A percentile compares a stretch with the other conserved stretches of the same genome.
Conservation (phyloP, 2,888 invertebrate species). For the Acheta domesticus region DNA sequence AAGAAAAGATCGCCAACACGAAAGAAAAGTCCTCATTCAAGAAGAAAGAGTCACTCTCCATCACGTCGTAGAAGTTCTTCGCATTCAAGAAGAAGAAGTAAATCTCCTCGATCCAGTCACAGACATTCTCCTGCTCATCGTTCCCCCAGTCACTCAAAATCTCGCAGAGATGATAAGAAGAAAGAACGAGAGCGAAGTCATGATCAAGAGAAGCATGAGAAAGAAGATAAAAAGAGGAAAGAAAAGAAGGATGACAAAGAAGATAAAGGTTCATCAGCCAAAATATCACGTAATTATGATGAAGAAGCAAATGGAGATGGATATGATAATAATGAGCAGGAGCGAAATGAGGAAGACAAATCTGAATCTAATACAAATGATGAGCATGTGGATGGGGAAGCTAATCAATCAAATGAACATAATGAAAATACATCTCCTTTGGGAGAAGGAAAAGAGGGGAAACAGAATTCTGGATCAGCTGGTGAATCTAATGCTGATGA, state of each 20-base stretch:
- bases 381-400: constrained; percentile 27
- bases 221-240: constrained; percentile 29
- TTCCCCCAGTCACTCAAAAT: constrained; percentile 33
- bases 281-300: constrained; percentile 53
- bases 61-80: constrained; percentile 39
- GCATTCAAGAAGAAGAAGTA: constrained; percentile 39
- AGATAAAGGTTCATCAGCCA: constrained; percentile 28
- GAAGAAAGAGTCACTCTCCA: constrained; percentile 31
- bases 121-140: constrained; percentile 34
- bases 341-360: constrained; percentile 20
- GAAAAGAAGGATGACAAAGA: constrained; percentile 39
- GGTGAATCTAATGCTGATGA: constrained; percentile 42
- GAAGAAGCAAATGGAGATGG: constrained; percentile 54
- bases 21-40: constrained; percentile 47
- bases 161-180: constrained; percentile 32
- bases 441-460: constrained; percentile 30
- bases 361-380: constrained; percentile 22
- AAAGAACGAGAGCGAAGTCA: constrained; percentile 38
- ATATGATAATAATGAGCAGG: constrained; percentile 31
- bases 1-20: constrained; percentile 48
- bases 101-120: constrained; percentile 37
- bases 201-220: constrained; percentile 30
- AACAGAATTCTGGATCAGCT: constrained; percentile 27
- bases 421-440: constrained; percentile 26
- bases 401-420: constrained; percentile 23